Conservation (phyloP, 2,113 vertebrate species). For the Colinus virginianus region DNA sequence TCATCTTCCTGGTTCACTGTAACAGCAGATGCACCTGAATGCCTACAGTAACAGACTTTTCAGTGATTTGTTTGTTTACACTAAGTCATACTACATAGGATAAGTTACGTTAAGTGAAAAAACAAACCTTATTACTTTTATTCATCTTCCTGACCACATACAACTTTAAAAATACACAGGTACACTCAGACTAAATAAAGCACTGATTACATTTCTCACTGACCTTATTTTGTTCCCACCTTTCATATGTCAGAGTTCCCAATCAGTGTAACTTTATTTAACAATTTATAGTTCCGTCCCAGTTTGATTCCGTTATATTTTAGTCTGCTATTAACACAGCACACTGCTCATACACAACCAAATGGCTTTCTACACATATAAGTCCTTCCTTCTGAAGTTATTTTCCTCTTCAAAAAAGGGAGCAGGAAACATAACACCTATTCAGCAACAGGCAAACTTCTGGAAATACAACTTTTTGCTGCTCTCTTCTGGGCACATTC, state of each 20-base stretch:
- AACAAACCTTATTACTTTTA: background rate
- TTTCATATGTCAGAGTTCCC: background rate
- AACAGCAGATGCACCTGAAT: background rate
- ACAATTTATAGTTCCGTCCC: background rate
- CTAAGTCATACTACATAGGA: background rate
- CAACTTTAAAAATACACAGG: background rate
- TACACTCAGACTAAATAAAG: background rate
- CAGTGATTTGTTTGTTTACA: background rate
- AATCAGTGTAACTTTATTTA: background rate
- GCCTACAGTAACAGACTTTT: background rate
- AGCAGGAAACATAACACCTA: background rate
- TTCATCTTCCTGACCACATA: background rate
- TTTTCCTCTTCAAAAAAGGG: background rate
- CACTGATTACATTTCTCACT: no score
- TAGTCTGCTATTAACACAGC: background rate
- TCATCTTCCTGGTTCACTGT: background rate
- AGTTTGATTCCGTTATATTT: background rate
- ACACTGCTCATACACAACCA: accelerated
- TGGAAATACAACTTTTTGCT: background rate
- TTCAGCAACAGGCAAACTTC: background rate
- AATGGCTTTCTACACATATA: background rate
- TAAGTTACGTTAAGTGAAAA: background rate
- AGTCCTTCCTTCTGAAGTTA: background rate
- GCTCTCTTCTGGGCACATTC: conserved; percentile 16
- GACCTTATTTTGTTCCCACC: background rate